Conservation (phyloP, 2,888 invertebrate species). For the Tetragnatha montana region DNA sequence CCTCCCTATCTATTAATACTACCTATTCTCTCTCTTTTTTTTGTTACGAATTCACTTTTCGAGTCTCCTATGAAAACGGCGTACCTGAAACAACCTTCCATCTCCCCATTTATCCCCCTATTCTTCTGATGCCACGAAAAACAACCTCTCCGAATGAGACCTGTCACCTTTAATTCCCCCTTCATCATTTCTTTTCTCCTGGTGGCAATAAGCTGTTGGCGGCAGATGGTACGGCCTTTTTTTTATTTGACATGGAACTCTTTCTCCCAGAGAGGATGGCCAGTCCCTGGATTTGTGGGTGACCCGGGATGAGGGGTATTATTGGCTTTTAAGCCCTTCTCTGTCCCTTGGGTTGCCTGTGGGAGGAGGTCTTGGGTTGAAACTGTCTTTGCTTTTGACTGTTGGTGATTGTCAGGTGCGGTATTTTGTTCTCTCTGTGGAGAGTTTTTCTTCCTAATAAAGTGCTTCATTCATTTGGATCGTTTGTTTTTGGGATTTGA, state of each 20-base stretch:
- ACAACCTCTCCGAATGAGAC: not conserved
- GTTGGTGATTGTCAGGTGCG: too few species aligned
- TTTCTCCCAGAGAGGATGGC: not conserved
- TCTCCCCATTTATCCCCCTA: not conserved
- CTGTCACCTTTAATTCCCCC: not conserved
- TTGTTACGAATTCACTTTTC: too few species aligned
- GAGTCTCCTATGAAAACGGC: not conserved
- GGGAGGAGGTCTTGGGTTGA: not conserved
- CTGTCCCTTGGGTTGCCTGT: not conserved
- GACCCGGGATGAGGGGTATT: not conserved
- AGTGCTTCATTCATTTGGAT: too few species aligned
- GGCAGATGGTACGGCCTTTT: not conserved
- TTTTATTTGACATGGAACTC: not conserved
- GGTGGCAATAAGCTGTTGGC: not conserved
- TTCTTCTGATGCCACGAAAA: not conserved
- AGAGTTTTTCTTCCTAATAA: too few species aligned
- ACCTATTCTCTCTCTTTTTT: too few species aligned
- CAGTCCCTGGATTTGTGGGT: not conserved
- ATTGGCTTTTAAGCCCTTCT: not conserved
- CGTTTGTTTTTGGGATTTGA: too few species aligned
- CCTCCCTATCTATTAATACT: too few species aligned
- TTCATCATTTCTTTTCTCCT: not conserved
- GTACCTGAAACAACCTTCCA: not conserved
- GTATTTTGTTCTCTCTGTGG: too few species aligned
- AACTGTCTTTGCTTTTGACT: too few species aligned